phyloP scores from a whole-genome alignment of 2,888 invertebrate species.

The Dryadula phaetusa region DNA sequence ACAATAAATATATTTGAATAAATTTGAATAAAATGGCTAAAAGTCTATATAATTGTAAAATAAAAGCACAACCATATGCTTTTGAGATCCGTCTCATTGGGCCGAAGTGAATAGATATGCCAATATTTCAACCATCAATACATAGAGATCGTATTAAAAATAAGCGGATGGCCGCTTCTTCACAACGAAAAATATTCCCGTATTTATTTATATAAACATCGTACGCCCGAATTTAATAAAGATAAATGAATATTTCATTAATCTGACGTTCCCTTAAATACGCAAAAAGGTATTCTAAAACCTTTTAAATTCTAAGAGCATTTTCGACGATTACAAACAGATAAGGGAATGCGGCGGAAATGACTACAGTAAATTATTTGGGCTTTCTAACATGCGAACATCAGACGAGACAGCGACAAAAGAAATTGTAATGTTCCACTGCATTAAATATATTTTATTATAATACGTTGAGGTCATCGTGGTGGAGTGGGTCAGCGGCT shows the following conservation, averaged over 20 bases:
- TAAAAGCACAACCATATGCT: too few species aligned
- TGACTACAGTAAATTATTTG: conserved; percentile 55
- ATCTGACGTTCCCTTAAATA: conserved; percentile 22
- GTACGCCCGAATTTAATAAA: not conserved
- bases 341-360: conserved; percentile 52
- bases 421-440: conserved; percentile 5
- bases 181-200: not conserved
- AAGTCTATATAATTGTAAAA: too few species aligned
- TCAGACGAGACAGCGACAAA: conserved; percentile 21
- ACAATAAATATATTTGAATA: too few species aligned
- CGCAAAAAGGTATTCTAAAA: conserved; percentile 27
- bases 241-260: conserved; percentile 21
- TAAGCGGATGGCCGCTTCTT: too few species aligned
- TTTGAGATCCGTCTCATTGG: too few species aligned
- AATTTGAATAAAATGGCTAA: too few species aligned
- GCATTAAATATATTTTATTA: not conserved
- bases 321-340: conserved; percentile 39
- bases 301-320: conserved; percentile 38
- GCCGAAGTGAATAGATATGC: too few species aligned
- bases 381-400: conserved; percentile 32
- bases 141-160: too few species aligned
- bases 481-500: too few species aligned
- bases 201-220: conserved; percentile 5
- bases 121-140: too few species aligned
- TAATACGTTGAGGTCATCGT: too few species aligned